Evolutionary conservation across 2,797 vertebrate genomes (phyloP).

Genomic region (Coluber constrictor): DNA sequence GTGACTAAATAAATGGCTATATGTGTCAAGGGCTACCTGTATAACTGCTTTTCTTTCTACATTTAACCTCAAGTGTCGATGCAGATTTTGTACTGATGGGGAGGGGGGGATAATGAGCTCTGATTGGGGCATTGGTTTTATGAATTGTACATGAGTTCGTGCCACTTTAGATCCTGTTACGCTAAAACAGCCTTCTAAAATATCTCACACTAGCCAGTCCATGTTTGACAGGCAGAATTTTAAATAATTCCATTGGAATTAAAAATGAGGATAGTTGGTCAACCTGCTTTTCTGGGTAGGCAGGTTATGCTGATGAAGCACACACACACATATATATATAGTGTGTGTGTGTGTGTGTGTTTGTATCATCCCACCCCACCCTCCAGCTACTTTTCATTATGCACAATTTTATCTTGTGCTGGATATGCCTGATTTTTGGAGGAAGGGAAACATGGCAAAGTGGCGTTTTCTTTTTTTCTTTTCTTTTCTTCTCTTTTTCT

Average conservation of each 20-base stretch:
- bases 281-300: constrained; percentile 4
- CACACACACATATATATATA: neutral
- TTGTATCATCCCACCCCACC: neutral
- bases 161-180: neutral
- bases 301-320: neutral
- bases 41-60: neutral
- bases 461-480: too few relatives aligned
- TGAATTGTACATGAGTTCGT: neutral
- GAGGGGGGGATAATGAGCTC: neutral
- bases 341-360: neutral
- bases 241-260: neutral
- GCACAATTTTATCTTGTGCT: neutral
- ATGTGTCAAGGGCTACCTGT: neutral
- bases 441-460: neutral
- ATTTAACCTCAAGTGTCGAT: neutral
- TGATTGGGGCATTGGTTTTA: neutral
- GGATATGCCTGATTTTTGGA: neutral
- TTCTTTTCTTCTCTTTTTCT: neutral
- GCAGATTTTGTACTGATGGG: neutral
- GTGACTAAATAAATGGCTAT: neutral
- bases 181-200: neutral
- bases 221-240: neutral
- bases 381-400: neutral
- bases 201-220: neutral
- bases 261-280: neutral